These are phyloP conservation scores for Chloropsis cyanopogon DNA, from an alignment of 2,113 vertebrate species.

Conservation along the genomic window DNA sequence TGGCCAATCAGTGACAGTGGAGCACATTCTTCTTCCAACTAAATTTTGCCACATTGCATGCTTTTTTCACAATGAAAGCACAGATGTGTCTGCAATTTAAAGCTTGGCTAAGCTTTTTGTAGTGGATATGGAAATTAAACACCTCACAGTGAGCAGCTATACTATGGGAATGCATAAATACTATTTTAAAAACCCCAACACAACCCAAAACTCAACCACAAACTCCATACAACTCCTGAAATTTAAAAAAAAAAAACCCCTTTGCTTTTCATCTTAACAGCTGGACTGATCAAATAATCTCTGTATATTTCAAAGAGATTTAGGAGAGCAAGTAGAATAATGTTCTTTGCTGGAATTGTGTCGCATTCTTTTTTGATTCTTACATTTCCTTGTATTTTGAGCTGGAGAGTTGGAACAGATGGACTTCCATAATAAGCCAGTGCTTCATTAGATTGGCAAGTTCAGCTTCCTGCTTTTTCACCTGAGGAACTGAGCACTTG, in stretches of 20 bases:
- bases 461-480: background rate
- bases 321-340: background rate
- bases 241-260: rapidly evolving
- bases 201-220: background rate
- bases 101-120: background rate
- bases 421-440: background rate
- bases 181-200: background rate
- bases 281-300: background rate
- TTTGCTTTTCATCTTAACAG: background rate
- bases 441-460: background rate
- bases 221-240: background rate
- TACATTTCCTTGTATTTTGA: background rate
- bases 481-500: background rate
- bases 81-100: background rate
- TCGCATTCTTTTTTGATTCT: background rate
- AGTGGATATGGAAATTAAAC: background rate
- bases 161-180: background rate
- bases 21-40: background rate
- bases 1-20: background rate
- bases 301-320: background rate
- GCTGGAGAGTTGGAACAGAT: background rate
- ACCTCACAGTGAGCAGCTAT: background rate
- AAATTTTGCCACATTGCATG: background rate
- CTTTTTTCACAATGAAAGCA: background rate
- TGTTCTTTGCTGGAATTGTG: background rate